Percentiles rank a stretch among this genome's conserved stretches.
Conservation (phyloP, 1,140 invertebrate species). For the Drosophila saltans region DNA sequence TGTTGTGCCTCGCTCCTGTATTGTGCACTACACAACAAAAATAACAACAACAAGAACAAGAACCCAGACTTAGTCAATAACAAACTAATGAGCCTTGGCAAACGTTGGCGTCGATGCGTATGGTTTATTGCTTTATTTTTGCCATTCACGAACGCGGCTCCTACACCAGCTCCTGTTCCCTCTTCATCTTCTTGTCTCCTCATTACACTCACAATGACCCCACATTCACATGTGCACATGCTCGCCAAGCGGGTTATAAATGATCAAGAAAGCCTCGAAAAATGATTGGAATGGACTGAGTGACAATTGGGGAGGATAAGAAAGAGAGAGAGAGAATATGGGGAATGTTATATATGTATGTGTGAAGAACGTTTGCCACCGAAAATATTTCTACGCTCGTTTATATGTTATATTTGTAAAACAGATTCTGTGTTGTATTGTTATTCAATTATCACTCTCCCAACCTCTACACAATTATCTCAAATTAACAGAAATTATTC, state of each 20-base stretch:
- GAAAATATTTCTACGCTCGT: conserved; percentile 6
- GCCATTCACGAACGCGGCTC: conserved; percentile 54
- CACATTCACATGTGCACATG: conserved; percentile 55
- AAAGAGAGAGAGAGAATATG: not conserved
- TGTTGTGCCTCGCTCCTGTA: conserved; percentile 26
- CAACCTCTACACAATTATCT: not conserved
- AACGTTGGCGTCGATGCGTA: conserved; percentile 51
- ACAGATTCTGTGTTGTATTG: conserved; percentile 45
- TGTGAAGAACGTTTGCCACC: not conserved
- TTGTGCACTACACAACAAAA: conserved; percentile 1
- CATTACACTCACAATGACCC: conserved; percentile 68
- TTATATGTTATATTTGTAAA: conserved; percentile 44
- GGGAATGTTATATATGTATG: not conserved
- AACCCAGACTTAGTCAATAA: conserved; percentile 71
- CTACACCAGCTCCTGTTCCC: not conserved
- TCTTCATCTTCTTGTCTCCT: not conserved
- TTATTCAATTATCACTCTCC: conserved; percentile 51
- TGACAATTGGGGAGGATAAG: not conserved
- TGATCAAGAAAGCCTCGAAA: conserved; percentile 34
- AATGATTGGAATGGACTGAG: conserved; percentile 13
- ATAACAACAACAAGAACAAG: not conserved
- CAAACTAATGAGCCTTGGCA: conserved; percentile 77
- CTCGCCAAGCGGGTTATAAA: conserved; percentile 6
- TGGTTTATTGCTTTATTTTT: conserved; percentile 76
- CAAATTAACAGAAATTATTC: not conserved